Evolutionary conservation across 2,888 invertebrate species (phyloP).

Genomic region (Andrena trimmerana): DNA sequence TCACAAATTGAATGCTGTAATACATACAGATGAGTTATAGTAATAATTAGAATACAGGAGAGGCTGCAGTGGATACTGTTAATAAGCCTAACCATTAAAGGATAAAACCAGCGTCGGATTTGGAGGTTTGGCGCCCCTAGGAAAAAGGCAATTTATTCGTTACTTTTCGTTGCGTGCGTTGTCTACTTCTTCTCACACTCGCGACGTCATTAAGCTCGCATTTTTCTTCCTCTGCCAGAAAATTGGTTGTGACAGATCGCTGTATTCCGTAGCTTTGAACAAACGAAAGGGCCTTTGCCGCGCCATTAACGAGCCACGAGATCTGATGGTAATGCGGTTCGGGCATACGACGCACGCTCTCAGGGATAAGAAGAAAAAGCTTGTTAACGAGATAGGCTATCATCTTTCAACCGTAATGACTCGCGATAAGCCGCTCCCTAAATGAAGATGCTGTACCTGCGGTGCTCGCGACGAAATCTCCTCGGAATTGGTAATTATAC

Average conservation of each 20-base stretch:
- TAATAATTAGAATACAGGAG: no score
- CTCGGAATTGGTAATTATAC: neutral
- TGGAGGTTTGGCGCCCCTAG: no score
- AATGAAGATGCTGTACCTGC: neutral
- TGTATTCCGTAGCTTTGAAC: neutral
- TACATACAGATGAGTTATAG: no score
- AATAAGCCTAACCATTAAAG: no score
- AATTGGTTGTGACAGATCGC: neutral
- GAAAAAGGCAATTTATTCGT: no score
- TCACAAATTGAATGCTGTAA: no score
- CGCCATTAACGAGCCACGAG: neutral
- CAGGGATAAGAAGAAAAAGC: slow-evolving; percentile 20
- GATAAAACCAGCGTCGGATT: no score
- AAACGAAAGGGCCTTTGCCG: neutral
- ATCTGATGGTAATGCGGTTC: slow-evolving; percentile 1
- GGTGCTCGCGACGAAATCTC: neutral
- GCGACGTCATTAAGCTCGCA: no score
- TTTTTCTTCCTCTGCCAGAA: neutral
- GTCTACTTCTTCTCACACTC: no score
- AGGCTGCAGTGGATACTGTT: no score
- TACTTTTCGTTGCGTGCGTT: no score
- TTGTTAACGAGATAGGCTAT: slow-evolving; percentile 37
- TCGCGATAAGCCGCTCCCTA: slow-evolving; percentile 21
- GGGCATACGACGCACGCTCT: neutral
- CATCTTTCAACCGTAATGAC: slow-evolving; percentile 37